Percentiles rank a stretch among this genome's conserved stretches.
These are phyloP conservation scores for Oikopleura albicans DNA, from an alignment of 23 tunicate genomes.

Conservation along the genomic window DNA sequence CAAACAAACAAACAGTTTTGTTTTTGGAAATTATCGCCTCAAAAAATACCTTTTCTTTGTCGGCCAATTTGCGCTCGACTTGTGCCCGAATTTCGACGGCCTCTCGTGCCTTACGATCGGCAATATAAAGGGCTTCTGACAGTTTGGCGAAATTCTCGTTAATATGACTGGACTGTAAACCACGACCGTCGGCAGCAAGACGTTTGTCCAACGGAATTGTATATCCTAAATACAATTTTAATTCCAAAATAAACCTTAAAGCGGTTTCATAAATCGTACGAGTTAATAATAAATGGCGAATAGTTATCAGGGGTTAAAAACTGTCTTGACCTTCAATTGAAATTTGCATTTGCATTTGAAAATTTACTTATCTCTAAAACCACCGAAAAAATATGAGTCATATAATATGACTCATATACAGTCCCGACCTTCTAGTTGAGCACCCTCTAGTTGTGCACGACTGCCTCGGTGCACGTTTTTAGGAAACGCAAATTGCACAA, in stretches of 20 bases:
- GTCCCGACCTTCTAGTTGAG: too few relatives aligned
- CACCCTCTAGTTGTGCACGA: too few relatives aligned
- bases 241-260: not conserved
- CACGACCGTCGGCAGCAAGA: conserved; percentile 90
- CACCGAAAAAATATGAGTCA: too few relatives aligned
- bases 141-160: conserved; percentile 94
- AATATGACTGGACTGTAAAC: conserved; percentile 81
- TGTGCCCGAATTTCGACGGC: conserved; percentile 92
- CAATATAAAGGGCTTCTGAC: conserved; percentile 85
- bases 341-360: not conserved
- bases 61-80: conserved; percentile 73
- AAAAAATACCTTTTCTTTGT: conserved; percentile 36
- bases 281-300: too few relatives aligned
- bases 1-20: too few relatives aligned
- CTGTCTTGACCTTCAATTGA: too few relatives aligned
- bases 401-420: not conserved
- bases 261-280: not conserved
- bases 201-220: conserved; percentile 96
- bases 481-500: too few relatives aligned
- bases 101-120: conserved; percentile 91
- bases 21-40: too few relatives aligned
- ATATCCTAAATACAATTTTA: conserved; percentile 78
- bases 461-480: too few relatives aligned
- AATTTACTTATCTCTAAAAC: not conserved
- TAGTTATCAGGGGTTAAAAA: too few relatives aligned